These are phyloP conservation scores for Brachyistius frenatus DNA, from an alignment of 2,113 vertebrate genomes.

Conservation along the genomic window DNA sequence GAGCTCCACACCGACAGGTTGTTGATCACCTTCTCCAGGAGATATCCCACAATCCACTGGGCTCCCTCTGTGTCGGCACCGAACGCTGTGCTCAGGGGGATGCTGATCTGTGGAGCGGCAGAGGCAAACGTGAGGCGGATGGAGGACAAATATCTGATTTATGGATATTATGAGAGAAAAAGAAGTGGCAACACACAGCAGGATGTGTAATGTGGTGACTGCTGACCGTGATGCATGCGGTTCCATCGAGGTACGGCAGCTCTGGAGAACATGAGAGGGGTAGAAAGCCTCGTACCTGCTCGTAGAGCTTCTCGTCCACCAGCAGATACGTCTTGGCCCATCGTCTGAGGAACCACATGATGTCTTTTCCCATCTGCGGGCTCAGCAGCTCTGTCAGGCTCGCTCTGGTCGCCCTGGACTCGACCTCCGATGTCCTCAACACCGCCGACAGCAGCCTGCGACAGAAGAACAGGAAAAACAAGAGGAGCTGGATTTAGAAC, in stretches of 20 bases:
- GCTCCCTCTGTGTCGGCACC: conserved; percentile 97
- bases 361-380: conserved; percentile 99
- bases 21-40: conserved; percentile 98
- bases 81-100: conserved; percentile 95
- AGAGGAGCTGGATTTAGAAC: neutral
- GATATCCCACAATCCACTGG: conserved; percentile 98
- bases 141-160: neutral
- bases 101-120: conserved; percentile 89
- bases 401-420: conserved; percentile 95
- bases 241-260: no score
- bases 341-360: conserved; percentile 96
- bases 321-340: conserved; percentile 98
- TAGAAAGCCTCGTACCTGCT: conserved; percentile 85
- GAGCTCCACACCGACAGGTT: conserved; percentile 99
- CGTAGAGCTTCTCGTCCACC: conserved; percentile 96
- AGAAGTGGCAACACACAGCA: no score
- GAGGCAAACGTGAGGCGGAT: neutral
- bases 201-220: no score
- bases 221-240: no score
- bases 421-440: conserved; percentile 96
- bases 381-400: conserved; percentile 94
- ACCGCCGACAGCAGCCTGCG: conserved; percentile 94
- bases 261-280: no score
- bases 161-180: neutral
- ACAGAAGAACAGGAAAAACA: neutral